Base-by-base conservation (phyloP, 1,140 invertebrate genomes). In the Brachionus angularis region DNA sequence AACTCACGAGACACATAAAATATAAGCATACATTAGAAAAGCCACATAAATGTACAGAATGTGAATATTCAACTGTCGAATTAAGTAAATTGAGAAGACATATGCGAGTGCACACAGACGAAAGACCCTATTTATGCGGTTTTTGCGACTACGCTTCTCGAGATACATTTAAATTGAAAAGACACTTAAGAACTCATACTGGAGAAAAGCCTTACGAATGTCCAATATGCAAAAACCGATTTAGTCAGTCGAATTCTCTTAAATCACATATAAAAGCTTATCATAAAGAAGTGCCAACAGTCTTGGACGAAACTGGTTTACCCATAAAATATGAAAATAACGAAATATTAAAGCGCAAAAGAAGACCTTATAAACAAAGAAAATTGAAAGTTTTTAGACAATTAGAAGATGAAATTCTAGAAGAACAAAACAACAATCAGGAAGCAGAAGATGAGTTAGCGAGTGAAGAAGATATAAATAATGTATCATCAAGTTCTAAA, bases 81-180 rank as follows among this genome's bases (percentile, higher is more conserved):
- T 79, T 95, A 53, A 93, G 90, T 49, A 96, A 96, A 84, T 78
- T 96, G 31, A 91, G 93, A 69, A 83, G 93, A 44, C 93, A 96
- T 77, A 91, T 95, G 77, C 86, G 93, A 27, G 93, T 91, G 78
- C 93, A 96, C 78, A 95, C 91, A 1, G 91, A 88, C 61, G 89
- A 89, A 79, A 82, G 88, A 12, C 80, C 80, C 12, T 82, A 81
- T 73, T 77, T 79, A 44, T 98, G 94, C 79, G 89, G 90, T 0
- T 91, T 96, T 81, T 98, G 94, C 83, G 94, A 91, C 2, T 98
- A 98, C 78, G 93, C 94, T 16, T 95, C 91, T 77, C 93, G 93
- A 4, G 94, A 98, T 81, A 96, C 93, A 12, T 97, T 96, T 80
- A 97, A 97, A 82, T 82, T 98, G 0, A 85, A 94, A 5, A 86